phyloP scores from a whole-genome alignment of 2,113 vertebrate genomes.

The Eclectus roratus region DNA sequence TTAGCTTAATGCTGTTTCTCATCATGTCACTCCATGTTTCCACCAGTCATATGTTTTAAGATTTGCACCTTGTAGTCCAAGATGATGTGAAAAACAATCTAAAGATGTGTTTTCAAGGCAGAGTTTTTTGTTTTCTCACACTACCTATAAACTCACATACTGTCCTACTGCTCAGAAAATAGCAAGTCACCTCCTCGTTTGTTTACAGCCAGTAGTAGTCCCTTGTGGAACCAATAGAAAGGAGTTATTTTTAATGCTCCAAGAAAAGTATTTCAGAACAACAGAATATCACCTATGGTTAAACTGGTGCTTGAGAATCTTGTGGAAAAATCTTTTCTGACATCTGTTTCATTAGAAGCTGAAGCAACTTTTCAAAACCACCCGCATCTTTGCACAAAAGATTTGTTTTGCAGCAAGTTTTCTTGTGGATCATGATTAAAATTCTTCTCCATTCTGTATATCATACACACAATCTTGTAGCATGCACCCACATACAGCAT shows the following conservation, averaged over 20 bases:
- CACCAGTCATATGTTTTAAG: accelerated
- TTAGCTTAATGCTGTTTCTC: background rate
- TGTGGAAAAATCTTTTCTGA: background rate
- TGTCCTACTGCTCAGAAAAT: background rate
- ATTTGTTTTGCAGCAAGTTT: background rate
- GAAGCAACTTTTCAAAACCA: background rate
- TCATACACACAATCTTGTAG: background rate
- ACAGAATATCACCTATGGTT: background rate
- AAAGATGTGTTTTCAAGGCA: background rate
- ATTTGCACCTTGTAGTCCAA: background rate
- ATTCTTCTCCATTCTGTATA: background rate
- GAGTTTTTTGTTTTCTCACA: background rate
- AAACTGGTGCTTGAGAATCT: background rate
- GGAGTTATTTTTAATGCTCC: background rate
- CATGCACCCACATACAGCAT: background rate
- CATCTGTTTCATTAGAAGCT: background rate
- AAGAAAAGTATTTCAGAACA: background rate
- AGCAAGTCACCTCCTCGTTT: background rate
- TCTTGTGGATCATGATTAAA: background rate
- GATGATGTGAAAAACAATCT: background rate
- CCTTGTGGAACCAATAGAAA: background rate
- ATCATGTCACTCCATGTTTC: background rate
- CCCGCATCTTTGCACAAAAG: background rate
- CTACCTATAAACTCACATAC: background rate
- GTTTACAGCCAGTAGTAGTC: background rate